These are phyloP conservation scores for Globia sparganii DNA, from an alignment of 2,888 invertebrate genomes.

Conservation along the genomic window DNA sequence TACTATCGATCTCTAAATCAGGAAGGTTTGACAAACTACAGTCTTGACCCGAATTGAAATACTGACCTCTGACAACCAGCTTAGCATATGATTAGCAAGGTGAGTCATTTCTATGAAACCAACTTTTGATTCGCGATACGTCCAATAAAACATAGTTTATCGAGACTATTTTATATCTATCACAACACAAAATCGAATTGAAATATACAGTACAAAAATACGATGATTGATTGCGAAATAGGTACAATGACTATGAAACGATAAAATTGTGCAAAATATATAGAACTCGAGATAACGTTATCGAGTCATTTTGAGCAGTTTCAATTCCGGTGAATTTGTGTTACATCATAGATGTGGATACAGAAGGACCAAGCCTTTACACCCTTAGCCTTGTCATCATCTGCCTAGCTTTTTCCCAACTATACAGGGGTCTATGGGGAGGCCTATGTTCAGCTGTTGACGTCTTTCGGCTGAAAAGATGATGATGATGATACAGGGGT, in stretches of 20 bases:
- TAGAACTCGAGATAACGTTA: conserved; percentile 45
- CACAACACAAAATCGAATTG: conserved; percentile 37
- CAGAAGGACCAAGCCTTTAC: conserved; percentile 21
- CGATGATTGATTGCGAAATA: conserved; percentile 37
- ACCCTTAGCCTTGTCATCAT: neutral
- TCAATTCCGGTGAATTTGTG: conserved; percentile 40
- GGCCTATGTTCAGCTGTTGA: no score
- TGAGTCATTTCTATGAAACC: neutral
- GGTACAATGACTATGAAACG: conserved; percentile 28
- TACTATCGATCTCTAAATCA: neutral
- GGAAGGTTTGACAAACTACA: neutral
- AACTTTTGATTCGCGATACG: conserved; percentile 16
- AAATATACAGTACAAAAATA: conserved; percentile 40
- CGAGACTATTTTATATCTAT: conserved; percentile 16
- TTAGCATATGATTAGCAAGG: neutral
- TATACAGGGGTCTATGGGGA: neutral
- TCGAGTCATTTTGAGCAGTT: conserved; percentile 52
- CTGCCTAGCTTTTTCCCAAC: neutral
- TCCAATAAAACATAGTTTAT: conserved; percentile 18
- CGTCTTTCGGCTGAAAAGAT: no score
- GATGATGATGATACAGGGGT: neutral
- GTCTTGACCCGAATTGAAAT: neutral
- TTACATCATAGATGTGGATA: neutral
- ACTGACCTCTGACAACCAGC: conserved; percentile 5
- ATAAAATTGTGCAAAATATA: conserved; percentile 54